These are phyloP conservation scores for Erpetoichthys calabaricus DNA, from an alignment of 2,797 vertebrate species.

Conservation along the genomic window DNA sequence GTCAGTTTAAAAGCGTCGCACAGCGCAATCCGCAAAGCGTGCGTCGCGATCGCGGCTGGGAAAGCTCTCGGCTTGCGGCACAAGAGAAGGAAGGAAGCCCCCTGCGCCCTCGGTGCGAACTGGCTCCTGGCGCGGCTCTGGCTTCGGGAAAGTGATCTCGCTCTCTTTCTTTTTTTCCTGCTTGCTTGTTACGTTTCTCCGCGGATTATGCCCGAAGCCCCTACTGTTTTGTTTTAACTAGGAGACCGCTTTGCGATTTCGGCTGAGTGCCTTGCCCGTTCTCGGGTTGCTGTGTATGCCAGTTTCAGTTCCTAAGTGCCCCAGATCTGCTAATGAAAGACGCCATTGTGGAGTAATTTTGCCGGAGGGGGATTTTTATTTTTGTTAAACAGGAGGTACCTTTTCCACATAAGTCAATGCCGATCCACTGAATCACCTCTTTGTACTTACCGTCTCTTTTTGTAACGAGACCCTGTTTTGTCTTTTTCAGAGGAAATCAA, in stretches of 20 bases:
- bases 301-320: conserved; percentile 46
- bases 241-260: conserved; percentile 19
- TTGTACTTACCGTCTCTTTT: conserved; percentile 19
- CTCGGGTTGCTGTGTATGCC: conserved; percentile 22
- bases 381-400: conserved; percentile 43
- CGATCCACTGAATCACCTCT: conserved; percentile 33
- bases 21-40: conserved; percentile 7
- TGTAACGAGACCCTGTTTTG: conserved; percentile 13
- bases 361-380: conserved; percentile 40
- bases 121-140: conserved; percentile 35
- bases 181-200: not conserved
- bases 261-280: conserved; percentile 9
- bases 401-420: conserved; percentile 36
- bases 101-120: conserved; percentile 29
- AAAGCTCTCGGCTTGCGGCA: conserved; percentile 18
- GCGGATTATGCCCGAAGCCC: conserved; percentile 21
- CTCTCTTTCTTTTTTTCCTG: conserved; percentile 17
- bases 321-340: conserved; percentile 56
- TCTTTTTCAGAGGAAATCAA: too few relatives aligned
- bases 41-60: conserved; percentile 6
- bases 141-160: conserved; percentile 19
- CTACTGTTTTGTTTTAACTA: conserved; percentile 19
- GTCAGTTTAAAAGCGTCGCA: conserved; percentile 15
- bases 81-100: conserved; percentile 2
- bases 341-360: conserved; percentile 67